Evolutionary conservation across 2,888 invertebrate species (phyloP).

Genomic region (Ethmia dodecea): DNA sequence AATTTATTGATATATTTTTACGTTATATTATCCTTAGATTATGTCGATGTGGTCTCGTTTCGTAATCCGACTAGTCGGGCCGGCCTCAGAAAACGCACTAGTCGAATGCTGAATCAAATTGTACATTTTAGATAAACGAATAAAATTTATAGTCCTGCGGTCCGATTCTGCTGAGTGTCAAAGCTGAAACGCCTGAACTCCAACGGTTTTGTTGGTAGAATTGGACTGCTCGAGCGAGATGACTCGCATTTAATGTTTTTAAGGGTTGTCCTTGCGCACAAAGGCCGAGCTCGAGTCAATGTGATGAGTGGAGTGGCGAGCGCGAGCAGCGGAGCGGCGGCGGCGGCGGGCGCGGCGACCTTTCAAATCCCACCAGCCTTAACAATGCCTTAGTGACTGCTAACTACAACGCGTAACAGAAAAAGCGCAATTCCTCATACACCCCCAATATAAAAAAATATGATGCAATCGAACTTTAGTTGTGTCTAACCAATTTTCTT

Average conservation of each 20-base stretch:
- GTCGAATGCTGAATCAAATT: constrained; percentile 16
- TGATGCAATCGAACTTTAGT: no score
- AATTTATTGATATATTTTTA: constrained; percentile 34
- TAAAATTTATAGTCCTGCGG: constrained; percentile 6
- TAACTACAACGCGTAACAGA: no score
- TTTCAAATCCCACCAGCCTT: no score
- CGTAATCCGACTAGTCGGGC: constrained; percentile 34
- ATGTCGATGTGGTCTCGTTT: constrained; percentile 49
- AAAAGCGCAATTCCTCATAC: no score
- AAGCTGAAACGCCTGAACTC: background rate
- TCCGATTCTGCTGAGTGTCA: constrained; percentile 3
- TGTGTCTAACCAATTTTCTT: no score
- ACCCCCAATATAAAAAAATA: no score
- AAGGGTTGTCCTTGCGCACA: constrained; percentile 19
- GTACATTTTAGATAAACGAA: constrained; percentile 13
- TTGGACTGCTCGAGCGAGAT: constrained; percentile 15
- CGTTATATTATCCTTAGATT: constrained; percentile 40
- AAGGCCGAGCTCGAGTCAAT: constrained; percentile 20
- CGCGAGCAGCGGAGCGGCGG: constrained; percentile 19
- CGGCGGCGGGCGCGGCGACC: constrained; percentile 19
- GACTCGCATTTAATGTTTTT: constrained; percentile 17
- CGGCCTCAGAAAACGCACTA: constrained; percentile 25
- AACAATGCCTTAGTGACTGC: no score
- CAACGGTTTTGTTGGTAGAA: constrained; percentile 2
- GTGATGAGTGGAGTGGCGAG: constrained; percentile 9